Percentiles rank a stretch among this genome's conserved stretches.
Conservation (phyloP, 64 coral and sea anemone species). For the Montipora sp. region DNA sequence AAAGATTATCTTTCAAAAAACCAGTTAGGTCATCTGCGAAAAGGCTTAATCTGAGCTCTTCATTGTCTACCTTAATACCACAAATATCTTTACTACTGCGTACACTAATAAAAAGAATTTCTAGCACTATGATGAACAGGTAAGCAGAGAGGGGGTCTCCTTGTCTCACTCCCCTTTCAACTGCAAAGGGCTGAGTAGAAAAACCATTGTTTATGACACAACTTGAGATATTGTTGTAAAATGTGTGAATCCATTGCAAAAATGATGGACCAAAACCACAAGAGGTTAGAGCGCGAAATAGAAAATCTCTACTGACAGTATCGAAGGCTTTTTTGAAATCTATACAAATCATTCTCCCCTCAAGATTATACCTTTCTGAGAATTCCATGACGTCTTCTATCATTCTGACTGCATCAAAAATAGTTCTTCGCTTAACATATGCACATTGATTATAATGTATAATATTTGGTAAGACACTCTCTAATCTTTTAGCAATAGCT, state of each 20-base stretch:
- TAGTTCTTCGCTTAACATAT: not conserved
- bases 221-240: not conserved
- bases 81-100: not conserved
- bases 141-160: conserved; percentile 1
- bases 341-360: not conserved
- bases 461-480: not conserved
- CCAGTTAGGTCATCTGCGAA: not conserved
- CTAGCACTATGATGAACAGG: not conserved
- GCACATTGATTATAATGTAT: not conserved
- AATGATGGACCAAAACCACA: not conserved
- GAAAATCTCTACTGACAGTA: not conserved
- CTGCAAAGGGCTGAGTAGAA: not conserved
- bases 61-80: not conserved
- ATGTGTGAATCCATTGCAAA: not conserved
- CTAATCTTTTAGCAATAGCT: not conserved
- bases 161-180: not conserved
- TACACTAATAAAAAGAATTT: not conserved
- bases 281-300: not conserved
- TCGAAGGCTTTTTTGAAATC: not conserved
- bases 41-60: not conserved
- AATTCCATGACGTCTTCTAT: not conserved
- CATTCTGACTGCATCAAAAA: not conserved
- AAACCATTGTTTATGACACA: not conserved
- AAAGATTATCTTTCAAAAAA: not conserved
- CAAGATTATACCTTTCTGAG: not conserved